Evolutionary conservation across 2,797 vertebrate species (phyloP).

Genomic region (Parambassis ranga): DNA sequence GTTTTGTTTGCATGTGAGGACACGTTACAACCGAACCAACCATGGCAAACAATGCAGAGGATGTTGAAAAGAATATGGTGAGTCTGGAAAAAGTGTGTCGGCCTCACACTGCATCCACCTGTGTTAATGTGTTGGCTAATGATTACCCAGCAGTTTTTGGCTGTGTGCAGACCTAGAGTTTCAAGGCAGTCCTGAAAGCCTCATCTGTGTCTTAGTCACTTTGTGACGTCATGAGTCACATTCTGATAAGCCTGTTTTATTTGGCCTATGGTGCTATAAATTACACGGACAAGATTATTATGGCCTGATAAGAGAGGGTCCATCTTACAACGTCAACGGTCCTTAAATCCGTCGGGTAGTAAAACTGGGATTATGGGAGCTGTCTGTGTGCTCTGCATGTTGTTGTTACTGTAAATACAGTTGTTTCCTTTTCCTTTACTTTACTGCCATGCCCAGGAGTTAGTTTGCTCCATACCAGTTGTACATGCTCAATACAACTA

Average conservation of each 20-base stretch:
- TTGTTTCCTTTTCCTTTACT: constrained; percentile 17
- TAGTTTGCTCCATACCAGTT: neutral
- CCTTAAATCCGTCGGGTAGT: neutral
- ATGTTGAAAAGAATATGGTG: constrained; percentile 79
- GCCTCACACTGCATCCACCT: neutral
- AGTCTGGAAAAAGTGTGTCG: constrained; percentile 42
- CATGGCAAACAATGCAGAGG: constrained; percentile 79
- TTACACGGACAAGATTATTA: neutral
- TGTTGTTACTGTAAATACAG: constrained; percentile 21
- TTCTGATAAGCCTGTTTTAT: neutral
- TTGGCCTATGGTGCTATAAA: neutral
- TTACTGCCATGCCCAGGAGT: neutral
- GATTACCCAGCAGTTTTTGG: constrained; percentile 3
- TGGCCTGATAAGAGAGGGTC: neutral
- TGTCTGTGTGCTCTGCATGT: neutral
- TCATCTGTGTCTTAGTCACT: neutral
- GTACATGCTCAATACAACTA: neutral
- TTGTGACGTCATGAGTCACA: neutral
- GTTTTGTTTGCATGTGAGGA: constrained; percentile 72
- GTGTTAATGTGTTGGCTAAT: neutral
- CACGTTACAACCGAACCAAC: constrained; percentile 53
- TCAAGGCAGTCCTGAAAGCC: constrained; percentile 1
- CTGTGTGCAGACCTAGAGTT: neutral
- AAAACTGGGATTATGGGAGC: neutral
- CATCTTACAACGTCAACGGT: neutral